Percentiles rank a stretch among this genome's conserved stretches.
These are phyloP conservation scores for Ochlodes sylvanus DNA, from an alignment of 2,888 invertebrate species.

Conservation along the genomic window DNA sequence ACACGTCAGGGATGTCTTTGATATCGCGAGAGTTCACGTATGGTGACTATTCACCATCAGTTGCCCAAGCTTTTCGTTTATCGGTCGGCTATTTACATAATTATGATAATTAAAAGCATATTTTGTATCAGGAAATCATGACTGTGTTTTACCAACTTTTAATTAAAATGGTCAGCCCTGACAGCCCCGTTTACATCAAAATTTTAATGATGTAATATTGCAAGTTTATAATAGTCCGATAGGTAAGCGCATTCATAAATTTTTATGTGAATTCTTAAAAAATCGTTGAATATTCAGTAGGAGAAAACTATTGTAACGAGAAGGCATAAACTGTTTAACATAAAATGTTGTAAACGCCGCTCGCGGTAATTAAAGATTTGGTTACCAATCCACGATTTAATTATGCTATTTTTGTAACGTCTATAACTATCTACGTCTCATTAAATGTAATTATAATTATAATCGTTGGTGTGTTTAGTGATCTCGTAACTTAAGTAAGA, in stretches of 20 bases:
- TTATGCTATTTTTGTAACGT: background rate
- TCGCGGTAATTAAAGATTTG: constrained; percentile 4
- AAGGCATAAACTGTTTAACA: background rate
- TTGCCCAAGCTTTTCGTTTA: too few species aligned
- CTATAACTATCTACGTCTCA: background rate
- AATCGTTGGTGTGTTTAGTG: too few species aligned
- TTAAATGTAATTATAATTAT: too few species aligned
- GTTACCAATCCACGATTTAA: background rate
- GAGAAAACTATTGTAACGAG: constrained; percentile 24
- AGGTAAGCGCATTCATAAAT: constrained; percentile 13
- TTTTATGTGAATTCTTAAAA: constrained; percentile 22
- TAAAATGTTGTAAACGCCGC: background rate
- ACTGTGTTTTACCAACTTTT: background rate
- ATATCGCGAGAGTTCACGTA: too few species aligned
- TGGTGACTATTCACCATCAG: too few species aligned
- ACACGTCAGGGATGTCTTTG: too few species aligned
- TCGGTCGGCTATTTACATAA: too few species aligned
- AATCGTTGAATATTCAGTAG: constrained; percentile 25
- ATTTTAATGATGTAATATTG: background rate
- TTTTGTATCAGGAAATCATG: too few species aligned
- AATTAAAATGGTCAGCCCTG: background rate
- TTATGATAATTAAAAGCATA: too few species aligned
- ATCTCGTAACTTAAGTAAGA: too few species aligned
- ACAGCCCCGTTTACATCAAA: background rate
- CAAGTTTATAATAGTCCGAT: constrained; percentile 1